Evolutionary conservation across 2,888 invertebrate genomes (phyloP), one percentile per base, ranked within the genome.

Genomic region (Ornithoptera priamus): DNA sequence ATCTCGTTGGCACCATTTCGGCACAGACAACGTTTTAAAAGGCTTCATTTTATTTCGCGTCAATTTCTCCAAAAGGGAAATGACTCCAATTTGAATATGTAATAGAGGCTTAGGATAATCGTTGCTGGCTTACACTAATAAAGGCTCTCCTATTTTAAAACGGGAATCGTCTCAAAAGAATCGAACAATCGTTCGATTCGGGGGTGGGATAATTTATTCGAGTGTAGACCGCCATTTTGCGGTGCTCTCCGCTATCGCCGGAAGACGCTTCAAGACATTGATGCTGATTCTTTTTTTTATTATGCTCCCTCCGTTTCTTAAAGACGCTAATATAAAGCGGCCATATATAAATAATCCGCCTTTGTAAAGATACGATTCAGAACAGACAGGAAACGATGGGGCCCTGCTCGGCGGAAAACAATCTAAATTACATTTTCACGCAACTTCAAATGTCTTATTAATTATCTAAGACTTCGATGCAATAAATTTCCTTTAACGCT

Each of bases 361-460:
- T 89, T 92, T 92, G 90, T 91, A 78, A 85, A 76, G 81, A 81
- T 79, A 74, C 80, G 80, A 84, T 86, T 82, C 80, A 68, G 75
- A 78, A 75, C 74, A 86, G 86, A 85, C 88, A 89, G 87, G 90
- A 90, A 89, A 81, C 84, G 75, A 73, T 74, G 80, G 77, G 85
- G 84, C 90, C 91, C 90, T 86, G 86, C 76, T 77, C 82, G 79
- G 80, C 82, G 83, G 84, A 89, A 92, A 92, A 92, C 92, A 92
- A 92, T 92, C 92, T 92, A 92, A 92, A 92, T 92, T 92, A 92
- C 92, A 92, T 92, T 92, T 92, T 92, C 92, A 92, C 92, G 92
- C 92, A 90, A 92, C 92, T 92, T 90, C 91, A 92, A 92, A 92
- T 92, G 92, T 91, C 92, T 92, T 92, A 92, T 92, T 92, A 92